Conservation (phyloP, 2,797 vertebrate genomes). For the Sebastes dallii region DNA sequence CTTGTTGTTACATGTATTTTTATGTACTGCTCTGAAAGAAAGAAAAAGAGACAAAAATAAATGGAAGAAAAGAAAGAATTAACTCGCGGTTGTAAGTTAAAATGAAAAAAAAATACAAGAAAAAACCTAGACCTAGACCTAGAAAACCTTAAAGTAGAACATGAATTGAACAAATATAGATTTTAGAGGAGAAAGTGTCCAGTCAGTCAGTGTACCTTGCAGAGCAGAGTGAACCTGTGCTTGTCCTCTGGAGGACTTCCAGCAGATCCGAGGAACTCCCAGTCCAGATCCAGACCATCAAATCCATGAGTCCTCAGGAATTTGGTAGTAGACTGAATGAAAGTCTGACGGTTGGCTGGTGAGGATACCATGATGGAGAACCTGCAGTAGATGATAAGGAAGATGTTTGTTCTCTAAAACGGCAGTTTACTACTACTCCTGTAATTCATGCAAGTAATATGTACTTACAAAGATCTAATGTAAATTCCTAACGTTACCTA, state of each 20-base stretch:
- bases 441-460: neutral
- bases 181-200: neutral
- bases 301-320: slow-evolving; percentile 84
- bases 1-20: too few species aligned
- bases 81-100: too few species aligned
- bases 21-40: neutral
- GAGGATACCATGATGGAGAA: slow-evolving; percentile 83
- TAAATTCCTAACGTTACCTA: neutral
- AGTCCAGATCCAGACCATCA: slow-evolving; percentile 88
- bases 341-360: slow-evolving; percentile 74
- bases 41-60: neutral
- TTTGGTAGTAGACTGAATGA: slow-evolving; percentile 81
- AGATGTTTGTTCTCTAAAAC: neutral
- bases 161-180: neutral
- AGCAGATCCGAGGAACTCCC: slow-evolving; percentile 81
- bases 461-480: neutral
- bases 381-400: slow-evolving; percentile 55
- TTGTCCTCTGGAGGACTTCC: slow-evolving; percentile 81
- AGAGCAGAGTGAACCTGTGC: slow-evolving; percentile 79
- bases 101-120: too few species aligned
- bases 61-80: neutral
- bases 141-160: too few species aligned
- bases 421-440: neutral
- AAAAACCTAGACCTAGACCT: too few species aligned
- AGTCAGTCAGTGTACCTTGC: slow-evolving; percentile 65